Percentiles rank a stretch among this genome's conserved stretches.
These are phyloP conservation scores for Melanostoma mellinum DNA, from an alignment of 2,888 invertebrate genomes.

Conservation along the genomic window DNA sequence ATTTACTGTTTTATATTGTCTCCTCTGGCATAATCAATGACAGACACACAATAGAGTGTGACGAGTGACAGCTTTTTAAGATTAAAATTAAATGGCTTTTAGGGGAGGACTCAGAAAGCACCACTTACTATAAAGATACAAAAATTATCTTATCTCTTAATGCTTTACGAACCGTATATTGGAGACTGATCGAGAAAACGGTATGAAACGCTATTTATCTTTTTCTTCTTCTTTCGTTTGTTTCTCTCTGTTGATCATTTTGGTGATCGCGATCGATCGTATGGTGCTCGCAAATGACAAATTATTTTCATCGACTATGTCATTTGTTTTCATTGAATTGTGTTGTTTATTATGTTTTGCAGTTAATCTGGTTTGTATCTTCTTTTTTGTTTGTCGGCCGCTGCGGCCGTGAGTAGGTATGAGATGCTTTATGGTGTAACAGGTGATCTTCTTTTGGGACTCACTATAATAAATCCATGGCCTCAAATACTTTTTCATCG, in stretches of 20 bases:
- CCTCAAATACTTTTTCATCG: constrained; percentile 59
- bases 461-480: constrained; percentile 43
- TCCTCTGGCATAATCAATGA: background rate
- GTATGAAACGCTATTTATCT: background rate
- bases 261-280: constrained; percentile 45
- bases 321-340: constrained; percentile 57
- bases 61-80: constrained; percentile 34
- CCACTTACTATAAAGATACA: background rate
- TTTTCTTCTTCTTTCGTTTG: background rate
- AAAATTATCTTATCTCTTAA: background rate
- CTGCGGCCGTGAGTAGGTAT: background rate
- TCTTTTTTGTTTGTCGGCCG: constrained; percentile 7
- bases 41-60: constrained; percentile 14
- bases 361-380: constrained; percentile 46
- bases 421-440: constrained; percentile 24
- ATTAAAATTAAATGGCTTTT: constrained; percentile 14
- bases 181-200: background rate
- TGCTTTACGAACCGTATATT: background rate
- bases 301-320: constrained; percentile 66
- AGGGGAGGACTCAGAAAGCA: background rate
- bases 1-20: background rate
- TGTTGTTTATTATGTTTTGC: constrained; percentile 33
- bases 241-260: constrained; percentile 20
- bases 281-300: constrained; percentile 58
- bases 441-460: constrained; percentile 46